Percentiles rank a stretch among this genome's conserved stretches.
Conservation (phyloP, 2,113 vertebrate species). For the Pseudopodoces humilis region DNA sequence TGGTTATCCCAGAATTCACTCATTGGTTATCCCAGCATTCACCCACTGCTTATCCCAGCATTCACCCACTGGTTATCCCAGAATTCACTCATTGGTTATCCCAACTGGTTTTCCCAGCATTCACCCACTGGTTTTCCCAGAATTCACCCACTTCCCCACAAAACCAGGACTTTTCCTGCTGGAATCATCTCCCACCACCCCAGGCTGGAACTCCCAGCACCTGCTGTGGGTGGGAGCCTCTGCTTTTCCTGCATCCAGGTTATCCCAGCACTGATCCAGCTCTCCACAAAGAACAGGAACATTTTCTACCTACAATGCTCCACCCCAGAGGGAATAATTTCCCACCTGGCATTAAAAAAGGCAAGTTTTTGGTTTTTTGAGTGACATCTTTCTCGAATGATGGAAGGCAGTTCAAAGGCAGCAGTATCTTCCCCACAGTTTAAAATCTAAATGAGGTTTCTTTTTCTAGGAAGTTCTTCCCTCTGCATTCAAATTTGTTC, state of each 20-base stretch:
- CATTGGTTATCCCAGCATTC: not conserved
- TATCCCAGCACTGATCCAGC: not conserved
- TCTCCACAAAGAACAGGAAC: not conserved
- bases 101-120: not conserved
- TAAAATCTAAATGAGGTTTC: not conserved
- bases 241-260: not conserved
- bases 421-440: not conserved
- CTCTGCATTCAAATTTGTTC: constrained; percentile 8
- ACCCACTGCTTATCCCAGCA: not conserved
- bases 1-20: not conserved
- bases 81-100: not conserved
- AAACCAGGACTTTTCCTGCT: not conserved
- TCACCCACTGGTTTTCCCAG: not conserved
- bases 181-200: not conserved
- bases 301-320: not conserved
- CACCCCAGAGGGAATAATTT: not conserved
- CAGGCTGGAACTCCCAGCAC: not conserved
- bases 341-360: not conserved
- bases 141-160: not conserved
- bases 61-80: not conserved
- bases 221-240: not conserved
- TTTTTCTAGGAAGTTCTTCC: not conserved
- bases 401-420: not conserved
- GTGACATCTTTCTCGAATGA: not conserved
- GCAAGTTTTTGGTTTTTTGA: not conserved